phyloP scores from a whole-genome alignment of 2,797 vertebrate species.

The Parotocinclus haroldoi region DNA sequence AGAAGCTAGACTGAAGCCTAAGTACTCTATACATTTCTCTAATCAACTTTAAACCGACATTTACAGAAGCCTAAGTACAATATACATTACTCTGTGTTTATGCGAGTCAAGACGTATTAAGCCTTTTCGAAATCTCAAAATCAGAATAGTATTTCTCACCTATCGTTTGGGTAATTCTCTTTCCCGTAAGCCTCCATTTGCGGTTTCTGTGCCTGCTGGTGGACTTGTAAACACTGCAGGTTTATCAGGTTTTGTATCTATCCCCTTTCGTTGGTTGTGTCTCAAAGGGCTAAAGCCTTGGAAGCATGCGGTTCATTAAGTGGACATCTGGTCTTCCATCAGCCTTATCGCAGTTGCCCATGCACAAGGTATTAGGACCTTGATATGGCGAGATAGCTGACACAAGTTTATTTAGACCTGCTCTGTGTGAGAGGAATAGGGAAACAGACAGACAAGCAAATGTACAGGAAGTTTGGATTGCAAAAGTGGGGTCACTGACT shows the following conservation, averaged over 20 bases:
- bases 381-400: constrained; percentile 17
- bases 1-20: no score
- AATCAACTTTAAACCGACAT: no score
- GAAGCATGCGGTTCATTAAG: constrained; percentile 2
- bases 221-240: not conserved
- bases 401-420: constrained; percentile 18
- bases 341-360: constrained; percentile 23
- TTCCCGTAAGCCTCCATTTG: no score
- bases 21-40: no score
- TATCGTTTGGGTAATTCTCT: no score
- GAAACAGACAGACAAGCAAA: not conserved
- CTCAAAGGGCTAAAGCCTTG: constrained; percentile 3
- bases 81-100: no score
- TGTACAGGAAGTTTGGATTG: constrained; percentile 9
- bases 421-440: not conserved
- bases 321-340: constrained; percentile 1
- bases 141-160: no score
- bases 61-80: no score
- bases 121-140: no score
- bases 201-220: no score
- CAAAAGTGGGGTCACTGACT: constrained; percentile 9
- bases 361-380: constrained; percentile 19
- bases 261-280: not conserved
- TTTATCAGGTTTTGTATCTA: constrained; percentile 7
- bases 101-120: no score